phyloP scores from a whole-genome alignment of 2,797 vertebrate species.

The Schizopygopsis pylzovi region DNA sequence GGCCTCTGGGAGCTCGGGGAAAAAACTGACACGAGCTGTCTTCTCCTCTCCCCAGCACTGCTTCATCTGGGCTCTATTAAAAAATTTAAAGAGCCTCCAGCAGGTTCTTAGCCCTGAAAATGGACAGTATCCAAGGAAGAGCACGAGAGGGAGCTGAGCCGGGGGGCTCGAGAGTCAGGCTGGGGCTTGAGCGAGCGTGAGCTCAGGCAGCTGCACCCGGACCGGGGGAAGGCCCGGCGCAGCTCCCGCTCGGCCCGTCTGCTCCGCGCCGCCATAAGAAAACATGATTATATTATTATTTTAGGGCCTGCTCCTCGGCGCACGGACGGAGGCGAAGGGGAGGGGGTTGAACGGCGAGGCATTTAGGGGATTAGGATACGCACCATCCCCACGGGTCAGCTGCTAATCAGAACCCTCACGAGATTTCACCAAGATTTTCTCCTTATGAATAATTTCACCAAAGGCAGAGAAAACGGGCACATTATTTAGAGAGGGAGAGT shows the following conservation, averaged over 20 bases:
- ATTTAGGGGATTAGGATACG: constrained; percentile 91
- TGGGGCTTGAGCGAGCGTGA: constrained; percentile 50
- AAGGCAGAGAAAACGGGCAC: constrained; percentile 90
- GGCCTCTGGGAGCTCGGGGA: constrained; percentile 66
- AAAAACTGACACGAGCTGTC: constrained; percentile 70
- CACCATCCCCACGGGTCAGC: constrained; percentile 94
- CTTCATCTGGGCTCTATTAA: constrained; percentile 70
- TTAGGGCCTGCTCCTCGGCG: constrained; percentile 83
- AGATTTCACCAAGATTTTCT: constrained; percentile 90
- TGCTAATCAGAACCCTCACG: constrained; percentile 96
- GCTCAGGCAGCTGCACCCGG: constrained; percentile 58
- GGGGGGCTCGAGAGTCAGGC: constrained; percentile 53
- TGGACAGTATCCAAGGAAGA: constrained; percentile 68
- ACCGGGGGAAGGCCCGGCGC: constrained; percentile 73
- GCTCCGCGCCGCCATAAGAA: constrained; percentile 79
- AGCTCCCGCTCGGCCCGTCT: constrained; percentile 74
- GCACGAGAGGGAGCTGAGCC: constrained; percentile 63
- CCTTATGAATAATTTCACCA: constrained; percentile 99
- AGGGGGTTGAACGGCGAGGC: constrained; percentile 83
- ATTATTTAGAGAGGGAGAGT: constrained; percentile 87
- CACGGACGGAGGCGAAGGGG: constrained; percentile 71
- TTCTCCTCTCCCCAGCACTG: constrained; percentile 65
- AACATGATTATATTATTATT: constrained; percentile 89
- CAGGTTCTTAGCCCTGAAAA: constrained; percentile 69
- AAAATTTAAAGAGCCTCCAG: constrained; percentile 69